phyloP scores from a whole-genome alignment of 2,797 vertebrate genomes.

The Urocyon cinereoargenteus region DNA sequence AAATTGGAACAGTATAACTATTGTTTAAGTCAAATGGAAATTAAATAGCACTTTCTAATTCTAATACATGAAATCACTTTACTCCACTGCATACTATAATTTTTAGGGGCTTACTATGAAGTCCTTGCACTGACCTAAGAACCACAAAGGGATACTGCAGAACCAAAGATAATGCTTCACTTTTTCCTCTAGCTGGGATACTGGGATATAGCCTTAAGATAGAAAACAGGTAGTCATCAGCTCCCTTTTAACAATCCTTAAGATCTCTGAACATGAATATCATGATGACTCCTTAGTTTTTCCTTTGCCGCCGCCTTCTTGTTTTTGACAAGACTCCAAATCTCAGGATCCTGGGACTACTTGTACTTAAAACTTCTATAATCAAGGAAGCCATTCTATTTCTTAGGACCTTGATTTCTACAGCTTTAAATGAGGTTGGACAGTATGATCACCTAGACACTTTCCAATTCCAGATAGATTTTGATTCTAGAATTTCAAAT shows the following conservation, averaged over 20 bases:
- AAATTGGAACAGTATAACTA: background rate
- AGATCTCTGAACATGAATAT: background rate
- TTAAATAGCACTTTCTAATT: background rate
- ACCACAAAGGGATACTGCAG: background rate
- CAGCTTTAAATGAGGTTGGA: background rate
- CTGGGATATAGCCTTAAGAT: background rate
- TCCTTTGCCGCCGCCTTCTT: background rate
- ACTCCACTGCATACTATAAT: accelerated
- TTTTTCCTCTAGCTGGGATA: background rate
- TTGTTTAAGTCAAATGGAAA: background rate
- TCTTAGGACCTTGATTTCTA: background rate
- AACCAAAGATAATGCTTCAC: background rate
- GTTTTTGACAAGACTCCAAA: background rate
- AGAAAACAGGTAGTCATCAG: background rate
- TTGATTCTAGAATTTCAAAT: background rate
- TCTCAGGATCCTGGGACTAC: background rate
- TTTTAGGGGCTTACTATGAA: background rate
- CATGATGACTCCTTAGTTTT: background rate
- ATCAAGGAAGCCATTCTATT: background rate
- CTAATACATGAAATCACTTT: background rate
- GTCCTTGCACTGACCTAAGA: background rate
- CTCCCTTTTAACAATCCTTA: background rate
- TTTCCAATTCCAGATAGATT: background rate
- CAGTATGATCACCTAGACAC: background rate
- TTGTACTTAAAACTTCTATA: background rate